Percentiles rank a stretch among this genome's conserved stretches.
Evolutionary conservation across 2,797 vertebrate genomes (phyloP).

Genomic region (Pitangus sulphuratus): DNA sequence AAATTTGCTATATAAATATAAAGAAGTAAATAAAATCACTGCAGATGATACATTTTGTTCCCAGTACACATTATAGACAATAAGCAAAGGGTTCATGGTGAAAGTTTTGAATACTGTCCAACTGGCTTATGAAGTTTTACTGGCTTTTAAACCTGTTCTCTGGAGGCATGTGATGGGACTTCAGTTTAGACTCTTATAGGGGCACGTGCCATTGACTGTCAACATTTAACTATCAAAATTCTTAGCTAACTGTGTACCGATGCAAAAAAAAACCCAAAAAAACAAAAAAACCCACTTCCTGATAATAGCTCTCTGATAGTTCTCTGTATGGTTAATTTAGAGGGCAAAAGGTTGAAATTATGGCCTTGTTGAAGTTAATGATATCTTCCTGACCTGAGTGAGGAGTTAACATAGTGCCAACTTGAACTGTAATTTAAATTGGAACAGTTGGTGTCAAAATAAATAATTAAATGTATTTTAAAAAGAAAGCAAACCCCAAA

Average conservation of each 20-base stretch:
- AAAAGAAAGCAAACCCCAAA: neutral
- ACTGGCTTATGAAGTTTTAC: neutral
- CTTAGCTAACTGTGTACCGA: neutral
- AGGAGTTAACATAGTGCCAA: neutral
- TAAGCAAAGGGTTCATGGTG: neutral
- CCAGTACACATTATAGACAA: neutral
- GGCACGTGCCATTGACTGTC: neutral
- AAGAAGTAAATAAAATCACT: constrained; percentile 43
- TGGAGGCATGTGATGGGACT: neutral
- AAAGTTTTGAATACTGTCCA: neutral
- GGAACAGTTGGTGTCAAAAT: neutral
- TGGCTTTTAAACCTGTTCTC: neutral
- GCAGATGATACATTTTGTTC: neutral
- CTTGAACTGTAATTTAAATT: neutral
- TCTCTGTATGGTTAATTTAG: neutral
- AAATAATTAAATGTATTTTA: neutral
- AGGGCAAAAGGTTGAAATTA: neutral
- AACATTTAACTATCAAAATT: neutral
- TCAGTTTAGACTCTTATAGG: neutral
- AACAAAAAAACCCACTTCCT: too few relatives aligned
- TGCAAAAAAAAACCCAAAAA: too few relatives aligned
- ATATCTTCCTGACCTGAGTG: neutral
- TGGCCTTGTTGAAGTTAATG: neutral
- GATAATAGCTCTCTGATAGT: neutral
- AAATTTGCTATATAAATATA: constrained; percentile 23